A percentile compares a stretch with the other conserved stretches of the same genome.
Conservation (phyloP, 2,113 vertebrate genomes). For the Ceratotherium simum region DNA sequence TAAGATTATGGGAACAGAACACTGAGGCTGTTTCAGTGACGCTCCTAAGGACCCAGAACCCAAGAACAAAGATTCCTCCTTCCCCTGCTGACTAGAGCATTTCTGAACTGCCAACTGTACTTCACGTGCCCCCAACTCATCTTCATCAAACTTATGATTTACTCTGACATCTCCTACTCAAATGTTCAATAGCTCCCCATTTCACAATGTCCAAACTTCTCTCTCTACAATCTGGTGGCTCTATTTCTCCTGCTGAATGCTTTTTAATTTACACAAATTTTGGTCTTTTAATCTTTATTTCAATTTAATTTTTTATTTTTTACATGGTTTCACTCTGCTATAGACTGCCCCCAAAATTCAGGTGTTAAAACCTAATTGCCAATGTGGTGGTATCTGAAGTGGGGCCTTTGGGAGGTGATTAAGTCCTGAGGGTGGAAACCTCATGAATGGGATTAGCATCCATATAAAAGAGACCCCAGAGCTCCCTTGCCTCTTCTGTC, state of each 20-base stretch:
- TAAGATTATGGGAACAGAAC: not conserved
- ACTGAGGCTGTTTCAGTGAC: not conserved
- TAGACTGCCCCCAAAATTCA: not conserved
- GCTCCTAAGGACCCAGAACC: not conserved
- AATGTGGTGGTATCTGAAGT: not conserved
- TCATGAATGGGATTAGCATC: not conserved
- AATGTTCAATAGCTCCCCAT: not conserved
- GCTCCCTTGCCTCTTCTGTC: not conserved
- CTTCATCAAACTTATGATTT: not conserved
- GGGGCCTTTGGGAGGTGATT: not conserved
- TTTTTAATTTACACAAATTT: not conserved
- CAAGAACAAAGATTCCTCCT: not conserved
- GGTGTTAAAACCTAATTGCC: not conserved
- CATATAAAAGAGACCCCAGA: not conserved
- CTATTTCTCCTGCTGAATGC: not conserved
- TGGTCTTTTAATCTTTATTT: constrained; percentile 38
- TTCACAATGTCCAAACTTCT: not conserved
- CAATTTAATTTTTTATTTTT: not conserved
- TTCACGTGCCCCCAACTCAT: not conserved
- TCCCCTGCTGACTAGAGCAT: no score
- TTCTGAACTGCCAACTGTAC: not conserved
- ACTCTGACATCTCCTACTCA: not conserved
- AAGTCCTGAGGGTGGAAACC: not conserved
- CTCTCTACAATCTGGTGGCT: not conserved
- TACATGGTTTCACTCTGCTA: not conserved